Percentiles rank a stretch among this genome's conserved stretches.
phyloP scores from a whole-genome alignment of 2,797 vertebrate species.

The Leptatherina wallacei region DNA sequence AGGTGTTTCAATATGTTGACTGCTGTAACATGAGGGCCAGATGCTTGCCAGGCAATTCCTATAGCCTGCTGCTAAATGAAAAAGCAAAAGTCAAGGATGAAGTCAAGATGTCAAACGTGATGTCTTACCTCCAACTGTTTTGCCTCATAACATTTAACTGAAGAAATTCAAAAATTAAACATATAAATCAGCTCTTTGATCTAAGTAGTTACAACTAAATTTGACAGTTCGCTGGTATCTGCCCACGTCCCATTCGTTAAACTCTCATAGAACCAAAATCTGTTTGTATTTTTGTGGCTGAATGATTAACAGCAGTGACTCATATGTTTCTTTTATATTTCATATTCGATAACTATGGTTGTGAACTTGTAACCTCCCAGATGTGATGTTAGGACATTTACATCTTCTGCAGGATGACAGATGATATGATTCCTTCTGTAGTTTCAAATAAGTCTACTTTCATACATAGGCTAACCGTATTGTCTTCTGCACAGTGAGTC shows the following conservation, averaged over 20 bases:
- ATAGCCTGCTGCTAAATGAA: constrained; percentile 63
- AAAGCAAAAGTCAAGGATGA: constrained; percentile 55
- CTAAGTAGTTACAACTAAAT: constrained; percentile 17
- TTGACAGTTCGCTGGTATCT: constrained; percentile 32
- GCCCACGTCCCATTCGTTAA: constrained; percentile 20
- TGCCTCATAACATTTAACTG: constrained; percentile 31
- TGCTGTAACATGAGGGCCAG: constrained; percentile 67
- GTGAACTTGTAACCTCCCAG: constrained; percentile 49
- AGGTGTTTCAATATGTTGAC: constrained; percentile 78
- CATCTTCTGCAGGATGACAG: constrained; percentile 11
- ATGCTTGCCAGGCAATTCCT: constrained; percentile 69
- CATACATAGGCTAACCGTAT: not conserved
- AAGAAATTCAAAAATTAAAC: constrained; percentile 18
- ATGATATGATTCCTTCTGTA: constrained; percentile 7
- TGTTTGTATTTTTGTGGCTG: constrained; percentile 57
- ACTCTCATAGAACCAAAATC: constrained; percentile 50
- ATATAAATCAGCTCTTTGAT: constrained; percentile 48
- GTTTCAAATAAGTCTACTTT: not conserved
- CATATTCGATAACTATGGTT: constrained; percentile 17
- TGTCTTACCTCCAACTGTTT: constrained; percentile 35
- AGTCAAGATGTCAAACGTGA: constrained; percentile 69
- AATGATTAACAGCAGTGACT: constrained; percentile 49
- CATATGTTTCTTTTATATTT: constrained; percentile 17
- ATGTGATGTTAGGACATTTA: constrained; percentile 40
- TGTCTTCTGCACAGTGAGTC: not conserved